A percentile compares a stretch with the other conserved stretches of the same genome.
Evolutionary conservation across 2,888 invertebrate genomes (phyloP).

Genomic region (Azorinus chamasolen): DNA sequence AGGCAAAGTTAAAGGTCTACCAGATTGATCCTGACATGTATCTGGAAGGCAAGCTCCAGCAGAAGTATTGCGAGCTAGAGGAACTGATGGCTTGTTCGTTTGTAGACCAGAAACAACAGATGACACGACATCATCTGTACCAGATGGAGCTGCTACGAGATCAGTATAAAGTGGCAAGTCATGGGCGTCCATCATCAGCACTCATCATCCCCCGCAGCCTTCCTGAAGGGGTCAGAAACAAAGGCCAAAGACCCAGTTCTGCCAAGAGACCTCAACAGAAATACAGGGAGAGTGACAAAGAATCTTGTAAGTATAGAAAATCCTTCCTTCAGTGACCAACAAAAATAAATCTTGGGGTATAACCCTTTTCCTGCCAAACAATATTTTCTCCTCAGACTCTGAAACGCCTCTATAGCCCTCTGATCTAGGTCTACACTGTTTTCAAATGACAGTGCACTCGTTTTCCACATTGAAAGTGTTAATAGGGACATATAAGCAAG

Average conservation of each 20-base stretch:
- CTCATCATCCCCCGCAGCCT: slow-evolving; percentile 71
- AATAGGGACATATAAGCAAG: too few species aligned
- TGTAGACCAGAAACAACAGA: slow-evolving; percentile 60
- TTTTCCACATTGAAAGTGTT: too few species aligned
- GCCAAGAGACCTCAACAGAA: not conserved
- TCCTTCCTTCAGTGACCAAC: too few species aligned
- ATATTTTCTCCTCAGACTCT: too few species aligned
- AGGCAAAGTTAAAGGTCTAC: slow-evolving; percentile 64
- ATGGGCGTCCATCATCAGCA: slow-evolving; percentile 67
- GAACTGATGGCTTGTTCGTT: slow-evolving; percentile 71
- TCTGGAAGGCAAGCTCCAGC: slow-evolving; percentile 73
- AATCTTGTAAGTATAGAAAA: slow-evolving; percentile 10
- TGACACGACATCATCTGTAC: slow-evolving; percentile 69
- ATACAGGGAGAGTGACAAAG: not conserved
- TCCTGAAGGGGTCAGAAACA: slow-evolving; percentile 57
- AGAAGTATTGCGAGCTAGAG: slow-evolving; percentile 77
- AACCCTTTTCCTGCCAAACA: too few species aligned
- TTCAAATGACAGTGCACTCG: too few species aligned
- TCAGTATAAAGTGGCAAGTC: slow-evolving; percentile 69
- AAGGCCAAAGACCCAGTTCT: slow-evolving; percentile 44
- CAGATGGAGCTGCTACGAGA: slow-evolving; percentile 74
- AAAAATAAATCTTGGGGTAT: too few species aligned
- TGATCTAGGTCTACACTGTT: too few species aligned
- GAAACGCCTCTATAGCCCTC: too few species aligned
- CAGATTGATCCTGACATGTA: slow-evolving; percentile 69